A percentile compares a stretch with the other conserved stretches of the same genome.
These are phyloP conservation scores for Antitype chi DNA, from an alignment of 2,888 invertebrate species.

Conservation along the genomic window DNA sequence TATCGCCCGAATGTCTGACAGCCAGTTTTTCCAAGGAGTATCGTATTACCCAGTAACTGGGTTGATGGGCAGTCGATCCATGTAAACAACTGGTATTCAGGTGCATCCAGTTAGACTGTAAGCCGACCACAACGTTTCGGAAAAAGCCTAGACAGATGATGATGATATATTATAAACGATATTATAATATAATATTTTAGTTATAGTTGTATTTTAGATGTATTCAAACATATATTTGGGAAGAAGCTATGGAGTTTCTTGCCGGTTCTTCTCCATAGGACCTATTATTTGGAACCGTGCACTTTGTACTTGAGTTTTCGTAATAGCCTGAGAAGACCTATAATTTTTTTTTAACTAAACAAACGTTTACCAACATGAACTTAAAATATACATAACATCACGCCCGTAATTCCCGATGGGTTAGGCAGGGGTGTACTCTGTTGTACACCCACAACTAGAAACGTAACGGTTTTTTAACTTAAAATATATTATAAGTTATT, in stretches of 20 bases:
- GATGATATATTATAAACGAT: too few species aligned
- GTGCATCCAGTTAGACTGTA: too few species aligned
- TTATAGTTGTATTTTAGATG: neutral
- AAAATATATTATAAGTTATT: neutral
- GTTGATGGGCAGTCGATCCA: too few species aligned
- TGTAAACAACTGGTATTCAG: too few species aligned
- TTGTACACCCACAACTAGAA: neutral
- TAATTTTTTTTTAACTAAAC: neutral
- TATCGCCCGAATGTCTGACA: too few species aligned
- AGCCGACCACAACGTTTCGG: too few species aligned
- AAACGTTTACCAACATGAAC: neutral
- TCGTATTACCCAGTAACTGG: too few species aligned
- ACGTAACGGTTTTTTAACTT: neutral
- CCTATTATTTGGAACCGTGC: slow-evolving; percentile 21
- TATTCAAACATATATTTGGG: neutral
- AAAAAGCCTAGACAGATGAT: too few species aligned
- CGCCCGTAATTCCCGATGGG: neutral
- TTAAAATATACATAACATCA: neutral
- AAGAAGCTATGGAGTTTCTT: slow-evolving; percentile 31
- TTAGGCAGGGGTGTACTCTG: too few species aligned
- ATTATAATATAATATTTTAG: neutral
- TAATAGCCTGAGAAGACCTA: neutral
- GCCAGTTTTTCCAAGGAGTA: too few species aligned
- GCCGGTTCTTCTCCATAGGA: slow-evolving; percentile 49
- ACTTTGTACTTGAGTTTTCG: neutral